Evolutionary conservation across 2,113 vertebrate species (phyloP), one percentile per base, ranked within the genome.

Genomic region (Meles meles): DNA sequence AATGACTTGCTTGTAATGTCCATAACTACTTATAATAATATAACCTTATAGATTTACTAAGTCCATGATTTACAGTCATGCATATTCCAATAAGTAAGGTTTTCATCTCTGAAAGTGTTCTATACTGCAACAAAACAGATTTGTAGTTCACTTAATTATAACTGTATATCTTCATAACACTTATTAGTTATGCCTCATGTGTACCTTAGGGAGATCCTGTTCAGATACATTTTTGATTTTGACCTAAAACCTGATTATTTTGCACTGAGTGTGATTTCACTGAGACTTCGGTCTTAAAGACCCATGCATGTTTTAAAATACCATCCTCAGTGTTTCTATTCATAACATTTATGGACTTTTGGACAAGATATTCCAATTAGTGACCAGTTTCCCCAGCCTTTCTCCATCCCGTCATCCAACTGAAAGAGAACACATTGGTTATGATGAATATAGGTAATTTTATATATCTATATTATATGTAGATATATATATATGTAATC

Each of bases 71-170:
- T 97, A 98, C 14, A 72, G 25, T 84, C 7, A 0, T 72, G 34
- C 74, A 95, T 85, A 98, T 97, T 95, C 72, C 44, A 93, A 9
- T 71, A 96, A 94, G 88, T 95, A 95, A 95, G 67, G 52, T 92
- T 94, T 97, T 97, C 94, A 97, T 97, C 81, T 97, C 88, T 81
- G 76, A 90, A 96, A 97, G 96, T 97, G 81, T 96, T 97, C 63
- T 79, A n/a, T 5, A 76, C 25, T 59, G 84, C 77, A 92, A 63
- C 20, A 71, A 88, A 97, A 88, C 93, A 96, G 94, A 97, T 96
- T 94, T 95, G 94, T 90, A 85, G 69, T 57, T 88, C 71, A 93
- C 91, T 95, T 97, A 93, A 97, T 97, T 97, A 93, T 77, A 90
- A 85, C 84, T 95, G 59, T 96, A 80, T 93, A 80, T 97, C 88